phyloP scores from a whole-genome alignment of 2,113 vertebrate species.

The Siniperca chuatsi region DNA sequence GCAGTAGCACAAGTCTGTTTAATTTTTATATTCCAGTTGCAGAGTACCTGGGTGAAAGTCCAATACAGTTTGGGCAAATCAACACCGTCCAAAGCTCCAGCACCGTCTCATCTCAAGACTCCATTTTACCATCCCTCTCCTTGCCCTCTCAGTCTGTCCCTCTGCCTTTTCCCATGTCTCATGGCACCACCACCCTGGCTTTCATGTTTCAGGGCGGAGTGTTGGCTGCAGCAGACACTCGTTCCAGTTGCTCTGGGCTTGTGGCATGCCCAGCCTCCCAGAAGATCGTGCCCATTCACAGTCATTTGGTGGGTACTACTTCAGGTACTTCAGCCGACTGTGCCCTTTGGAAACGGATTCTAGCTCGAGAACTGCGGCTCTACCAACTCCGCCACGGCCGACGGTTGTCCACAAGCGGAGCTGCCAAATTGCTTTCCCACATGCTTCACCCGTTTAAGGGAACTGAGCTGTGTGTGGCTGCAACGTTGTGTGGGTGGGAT shows the following conservation, averaged over 20 bases:
- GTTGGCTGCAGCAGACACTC: conserved; percentile 89
- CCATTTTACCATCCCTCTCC: conserved; percentile 9
- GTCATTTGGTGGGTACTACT: conserved; percentile 88
- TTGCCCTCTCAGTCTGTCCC: conserved; percentile 71
- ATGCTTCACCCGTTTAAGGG: conserved; percentile 88
- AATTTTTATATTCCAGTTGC: conserved; percentile 75
- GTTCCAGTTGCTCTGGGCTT: conserved; percentile 86
- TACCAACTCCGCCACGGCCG: conserved; percentile 85
- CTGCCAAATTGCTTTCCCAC: conserved; percentile 87
- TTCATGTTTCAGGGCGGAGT: conserved; percentile 88
- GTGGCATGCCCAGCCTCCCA: conserved; percentile 86
- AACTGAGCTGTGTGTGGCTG: conserved; percentile 89
- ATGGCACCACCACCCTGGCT: conserved; percentile 91
- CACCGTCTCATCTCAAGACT: background rate
- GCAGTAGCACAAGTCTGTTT: conserved; percentile 47
- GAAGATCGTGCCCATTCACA: conserved; percentile 90
- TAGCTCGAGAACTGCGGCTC: conserved; percentile 86
- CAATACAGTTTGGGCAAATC: conserved; percentile 80
- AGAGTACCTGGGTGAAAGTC: conserved; percentile 77
- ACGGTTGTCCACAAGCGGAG: conserved; percentile 84
- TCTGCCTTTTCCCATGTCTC: conserved; percentile 83
- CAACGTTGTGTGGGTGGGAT: conserved; percentile 91
- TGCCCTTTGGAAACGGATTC: conserved; percentile 86
- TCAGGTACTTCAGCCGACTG: conserved; percentile 91
- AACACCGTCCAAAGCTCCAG: conserved; percentile 36